Conservation (phyloP, 2,888 invertebrate species). For the Charanyca ferruginea region DNA sequence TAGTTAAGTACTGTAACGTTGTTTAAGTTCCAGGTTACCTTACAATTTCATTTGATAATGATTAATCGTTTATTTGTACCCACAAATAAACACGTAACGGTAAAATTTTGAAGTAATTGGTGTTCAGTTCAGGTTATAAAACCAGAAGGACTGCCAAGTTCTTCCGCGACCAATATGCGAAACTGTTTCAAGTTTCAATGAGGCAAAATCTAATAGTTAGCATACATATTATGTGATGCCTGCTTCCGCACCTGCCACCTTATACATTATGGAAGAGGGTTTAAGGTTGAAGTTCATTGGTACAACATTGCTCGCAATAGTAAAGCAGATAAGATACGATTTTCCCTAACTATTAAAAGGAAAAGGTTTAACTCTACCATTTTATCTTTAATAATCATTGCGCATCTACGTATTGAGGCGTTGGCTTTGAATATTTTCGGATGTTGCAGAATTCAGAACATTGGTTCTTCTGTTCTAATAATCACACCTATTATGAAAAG, state of each 20-base stretch:
- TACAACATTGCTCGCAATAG: too few species aligned
- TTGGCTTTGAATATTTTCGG: neutral
- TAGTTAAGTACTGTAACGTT: conserved; percentile 34
- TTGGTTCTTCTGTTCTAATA: neutral
- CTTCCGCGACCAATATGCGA: too few species aligned
- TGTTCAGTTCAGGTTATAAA: neutral
- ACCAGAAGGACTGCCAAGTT: too few species aligned
- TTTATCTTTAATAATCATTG: conserved; percentile 1
- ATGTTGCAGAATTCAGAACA: neutral
- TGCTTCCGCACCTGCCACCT: neutral
- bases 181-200: neutral
- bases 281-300: neutral
- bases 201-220: neutral
- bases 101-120: neutral
- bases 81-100: neutral
- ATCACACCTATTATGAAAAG: neutral
- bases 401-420: neutral
- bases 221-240: neutral
- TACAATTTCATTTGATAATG: conserved; percentile 33
- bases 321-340: neutral
- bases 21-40: conserved; percentile 54
- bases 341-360: neutral
- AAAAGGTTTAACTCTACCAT: neutral
- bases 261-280: neutral
- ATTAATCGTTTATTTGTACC: conserved; percentile 7